A percentile compares a stretch with the other conserved stretches of the same genome.
Conservation (phyloP, 1,140 invertebrate species). For the Brachionus rotundiformis region DNA sequence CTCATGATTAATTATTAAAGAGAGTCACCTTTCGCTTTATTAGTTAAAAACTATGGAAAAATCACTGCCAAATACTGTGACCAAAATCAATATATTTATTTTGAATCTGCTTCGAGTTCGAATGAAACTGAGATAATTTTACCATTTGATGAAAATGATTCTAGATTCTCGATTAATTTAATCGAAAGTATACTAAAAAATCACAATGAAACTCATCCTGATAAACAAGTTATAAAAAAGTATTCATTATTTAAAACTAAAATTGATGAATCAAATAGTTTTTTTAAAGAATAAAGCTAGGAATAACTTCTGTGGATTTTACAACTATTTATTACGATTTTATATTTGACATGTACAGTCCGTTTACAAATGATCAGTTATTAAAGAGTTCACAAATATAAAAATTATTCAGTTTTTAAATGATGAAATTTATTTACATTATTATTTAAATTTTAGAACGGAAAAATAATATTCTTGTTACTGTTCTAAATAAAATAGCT, state of each 20-base stretch:
- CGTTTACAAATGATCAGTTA: conserved; percentile 28
- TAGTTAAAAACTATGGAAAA: conserved; percentile 50
- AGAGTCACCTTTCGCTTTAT: neutral
- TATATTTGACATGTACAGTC: conserved; percentile 17
- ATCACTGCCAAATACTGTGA: neutral
- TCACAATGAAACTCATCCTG: neutral
- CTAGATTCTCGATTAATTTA: neutral
- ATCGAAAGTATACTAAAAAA: neutral
- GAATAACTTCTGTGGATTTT: conserved; percentile 10
- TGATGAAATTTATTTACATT: neutral
- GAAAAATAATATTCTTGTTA: neutral
- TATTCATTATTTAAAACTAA: neutral
- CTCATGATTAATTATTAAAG: neutral
- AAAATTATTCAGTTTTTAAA: conserved; percentile 15
- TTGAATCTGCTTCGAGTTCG: neutral
- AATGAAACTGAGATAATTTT: conserved; percentile 27
- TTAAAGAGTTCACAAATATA: neutral
- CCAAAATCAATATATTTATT: neutral
- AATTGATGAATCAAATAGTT: neutral
- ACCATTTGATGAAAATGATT: conserved; percentile 30
- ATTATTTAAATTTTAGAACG: neutral
- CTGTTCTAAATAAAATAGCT: neutral
- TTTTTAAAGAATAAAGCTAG: conserved; percentile 22
- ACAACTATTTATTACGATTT: conserved; percentile 50
- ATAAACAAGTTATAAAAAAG: neutral